Evolutionary conservation across 2,888 invertebrate genomes (phyloP).

Genomic region (Apamea sordens): DNA sequence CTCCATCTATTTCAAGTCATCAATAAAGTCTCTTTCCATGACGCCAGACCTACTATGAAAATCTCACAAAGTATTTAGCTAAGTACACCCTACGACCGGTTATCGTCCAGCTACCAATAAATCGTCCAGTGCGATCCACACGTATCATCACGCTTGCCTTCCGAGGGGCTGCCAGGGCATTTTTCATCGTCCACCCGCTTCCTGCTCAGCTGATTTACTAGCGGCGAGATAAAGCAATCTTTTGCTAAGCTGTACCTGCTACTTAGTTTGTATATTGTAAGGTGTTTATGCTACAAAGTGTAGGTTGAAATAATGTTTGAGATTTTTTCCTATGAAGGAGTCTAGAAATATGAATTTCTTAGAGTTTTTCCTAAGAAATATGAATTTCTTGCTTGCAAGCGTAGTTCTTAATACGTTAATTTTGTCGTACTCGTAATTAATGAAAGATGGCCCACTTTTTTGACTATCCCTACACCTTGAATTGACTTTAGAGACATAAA

Average conservation of each 20-base stretch:
- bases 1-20: not conserved
- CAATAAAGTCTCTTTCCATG: not conserved
- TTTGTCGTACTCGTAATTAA: not conserved
- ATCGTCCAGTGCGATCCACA: conserved; percentile 68
- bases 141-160: conserved; percentile 73
- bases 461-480: not conserved
- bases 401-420: not conserved
- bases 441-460: not conserved
- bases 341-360: too few relatives aligned
- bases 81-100: conserved; percentile 57
- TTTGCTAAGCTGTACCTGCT: conserved; percentile 63
- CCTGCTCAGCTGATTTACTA: conserved; percentile 78
- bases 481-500: not conserved
- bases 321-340: too few relatives aligned
- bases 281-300: conserved; percentile 21
- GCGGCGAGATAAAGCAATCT: conserved; percentile 74
- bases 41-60: conserved; percentile 31
- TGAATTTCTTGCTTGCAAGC: not conserved
- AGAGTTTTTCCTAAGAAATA: too few relatives aligned
- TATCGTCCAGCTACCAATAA: conserved; percentile 63
- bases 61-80: conserved; percentile 58
- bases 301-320: conserved; percentile 6
- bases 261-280: conserved; percentile 45
- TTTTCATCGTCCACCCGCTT: conserved; percentile 78
- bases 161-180: conserved; percentile 70